A percentile compares a stretch with the other conserved stretches of the same genome.
phyloP scores from a whole-genome alignment of 2,888 invertebrate species.

The Chrysolina haemoptera region DNA sequence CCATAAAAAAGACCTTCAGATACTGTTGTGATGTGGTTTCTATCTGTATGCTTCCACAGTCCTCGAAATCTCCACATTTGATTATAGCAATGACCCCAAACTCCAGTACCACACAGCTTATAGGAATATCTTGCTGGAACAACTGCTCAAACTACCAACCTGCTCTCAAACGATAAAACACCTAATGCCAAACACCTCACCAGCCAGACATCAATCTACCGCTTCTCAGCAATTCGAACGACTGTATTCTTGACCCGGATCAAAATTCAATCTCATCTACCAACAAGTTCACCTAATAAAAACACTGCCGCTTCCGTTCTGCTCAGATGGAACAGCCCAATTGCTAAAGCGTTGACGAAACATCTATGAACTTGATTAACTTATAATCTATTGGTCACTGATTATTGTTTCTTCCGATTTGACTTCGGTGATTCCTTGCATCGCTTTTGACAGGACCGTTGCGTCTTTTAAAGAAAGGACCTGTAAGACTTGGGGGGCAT shows the following conservation, averaged over 20 bases:
- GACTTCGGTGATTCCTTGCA: constrained; percentile 80
- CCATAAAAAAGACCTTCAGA: too few relatives aligned
- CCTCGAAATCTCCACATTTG: too few relatives aligned
- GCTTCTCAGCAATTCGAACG: not conserved
- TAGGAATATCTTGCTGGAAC: too few relatives aligned
- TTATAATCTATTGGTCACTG: constrained; percentile 67
- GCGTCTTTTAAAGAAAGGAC: constrained; percentile 90
- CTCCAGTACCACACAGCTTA: too few relatives aligned
- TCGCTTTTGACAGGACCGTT: constrained; percentile 85
- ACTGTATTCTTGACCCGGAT: not conserved
- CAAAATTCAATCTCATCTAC: not conserved
- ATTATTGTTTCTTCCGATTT: constrained; percentile 80
- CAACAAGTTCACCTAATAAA: constrained; percentile 14
- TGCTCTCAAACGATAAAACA: too few relatives aligned
- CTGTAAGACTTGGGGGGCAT: constrained; percentile 86
- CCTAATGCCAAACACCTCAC: too few relatives aligned
- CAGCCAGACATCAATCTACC: not conserved
- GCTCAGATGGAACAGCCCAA: constrained; percentile 19
- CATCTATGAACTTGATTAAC: constrained; percentile 39
- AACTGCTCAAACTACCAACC: not conserved
- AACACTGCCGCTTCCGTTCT: not conserved
- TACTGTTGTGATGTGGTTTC: too few relatives aligned
- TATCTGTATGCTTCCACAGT: too few relatives aligned
- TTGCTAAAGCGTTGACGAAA: constrained; percentile 32
- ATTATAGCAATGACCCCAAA: too few relatives aligned